Conservation (phyloP, 2,113 vertebrate genomes). For the Pungitius pungitius region DNA sequence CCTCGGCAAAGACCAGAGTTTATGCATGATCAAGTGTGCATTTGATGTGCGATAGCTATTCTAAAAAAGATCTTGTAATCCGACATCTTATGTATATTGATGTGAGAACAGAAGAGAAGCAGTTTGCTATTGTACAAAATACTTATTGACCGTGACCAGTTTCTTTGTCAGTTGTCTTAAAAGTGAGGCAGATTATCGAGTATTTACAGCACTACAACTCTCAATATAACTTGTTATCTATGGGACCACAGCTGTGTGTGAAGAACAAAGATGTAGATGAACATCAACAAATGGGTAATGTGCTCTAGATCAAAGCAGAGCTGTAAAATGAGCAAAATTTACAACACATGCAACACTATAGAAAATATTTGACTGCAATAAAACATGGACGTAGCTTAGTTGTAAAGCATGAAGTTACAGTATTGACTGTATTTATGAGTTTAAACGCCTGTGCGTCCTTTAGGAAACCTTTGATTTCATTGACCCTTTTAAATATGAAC, state of each 20-base stretch:
- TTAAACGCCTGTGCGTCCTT: background rate
- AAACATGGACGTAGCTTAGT: background rate
- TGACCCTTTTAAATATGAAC: background rate
- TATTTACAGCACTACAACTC: background rate
- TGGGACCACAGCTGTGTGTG: background rate
- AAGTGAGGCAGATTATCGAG: background rate
- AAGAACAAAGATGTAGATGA: background rate
- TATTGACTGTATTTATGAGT: background rate
- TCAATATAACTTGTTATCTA: background rate
- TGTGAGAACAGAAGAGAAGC: background rate
- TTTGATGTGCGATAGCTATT: background rate
- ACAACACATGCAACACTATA: background rate
- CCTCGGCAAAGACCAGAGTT: conserved; percentile 23
- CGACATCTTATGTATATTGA: background rate
- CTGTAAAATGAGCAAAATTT: background rate
- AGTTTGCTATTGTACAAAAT: background rate
- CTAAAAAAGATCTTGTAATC: background rate
- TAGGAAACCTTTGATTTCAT: background rate
- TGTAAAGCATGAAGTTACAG: background rate
- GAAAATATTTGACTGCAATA: background rate
- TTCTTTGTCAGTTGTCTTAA: background rate
- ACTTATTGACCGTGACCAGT: background rate
- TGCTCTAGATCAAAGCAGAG: background rate
- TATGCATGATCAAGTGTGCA: conserved; percentile 20
- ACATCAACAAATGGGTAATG: background rate